These are phyloP conservation scores for Chrysina gloriosa DNA, from an alignment of 2,888 invertebrate species.

Conservation along the genomic window DNA sequence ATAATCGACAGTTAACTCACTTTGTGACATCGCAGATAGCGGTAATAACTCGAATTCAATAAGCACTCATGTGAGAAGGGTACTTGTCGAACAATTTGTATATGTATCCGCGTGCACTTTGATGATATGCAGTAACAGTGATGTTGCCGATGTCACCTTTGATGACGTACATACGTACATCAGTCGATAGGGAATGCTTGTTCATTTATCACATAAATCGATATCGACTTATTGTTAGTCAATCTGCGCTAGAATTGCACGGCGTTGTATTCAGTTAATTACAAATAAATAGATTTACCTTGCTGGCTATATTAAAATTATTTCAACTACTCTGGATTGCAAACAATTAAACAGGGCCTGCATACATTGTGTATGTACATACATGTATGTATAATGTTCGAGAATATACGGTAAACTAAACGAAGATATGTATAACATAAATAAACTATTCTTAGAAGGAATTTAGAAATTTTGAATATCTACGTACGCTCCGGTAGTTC, in stretches of 20 bases:
- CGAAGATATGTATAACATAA: too few species aligned
- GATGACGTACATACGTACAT: not conserved
- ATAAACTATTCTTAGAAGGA: too few species aligned
- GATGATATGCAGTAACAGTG: not conserved
- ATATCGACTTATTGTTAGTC: not conserved
- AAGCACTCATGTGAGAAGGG: not conserved
- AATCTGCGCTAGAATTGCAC: not conserved
- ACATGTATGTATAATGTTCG: too few species aligned
- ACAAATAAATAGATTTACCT: not conserved
- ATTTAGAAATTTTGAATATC: too few species aligned
- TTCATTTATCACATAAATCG: not conserved
- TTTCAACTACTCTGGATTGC: too few species aligned
- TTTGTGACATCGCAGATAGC: not conserved
- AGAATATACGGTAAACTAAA: too few species aligned
- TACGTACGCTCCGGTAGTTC: too few species aligned
- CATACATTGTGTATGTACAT: too few species aligned
- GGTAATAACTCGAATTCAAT: not conserved
- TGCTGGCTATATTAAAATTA: too few species aligned
- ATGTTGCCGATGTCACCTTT: constrained; percentile 25
- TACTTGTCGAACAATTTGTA: constrained; percentile 2
- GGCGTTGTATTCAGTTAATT: not conserved
- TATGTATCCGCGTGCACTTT: not conserved
- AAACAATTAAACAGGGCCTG: too few species aligned
- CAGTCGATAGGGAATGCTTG: constrained; percentile 12
- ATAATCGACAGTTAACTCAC: not conserved